A percentile compares a stretch with the other conserved stretches of the same genome.
Evolutionary conservation across 2,888 invertebrate species (phyloP).

Genomic region (Eupithecia subfuscata): DNA sequence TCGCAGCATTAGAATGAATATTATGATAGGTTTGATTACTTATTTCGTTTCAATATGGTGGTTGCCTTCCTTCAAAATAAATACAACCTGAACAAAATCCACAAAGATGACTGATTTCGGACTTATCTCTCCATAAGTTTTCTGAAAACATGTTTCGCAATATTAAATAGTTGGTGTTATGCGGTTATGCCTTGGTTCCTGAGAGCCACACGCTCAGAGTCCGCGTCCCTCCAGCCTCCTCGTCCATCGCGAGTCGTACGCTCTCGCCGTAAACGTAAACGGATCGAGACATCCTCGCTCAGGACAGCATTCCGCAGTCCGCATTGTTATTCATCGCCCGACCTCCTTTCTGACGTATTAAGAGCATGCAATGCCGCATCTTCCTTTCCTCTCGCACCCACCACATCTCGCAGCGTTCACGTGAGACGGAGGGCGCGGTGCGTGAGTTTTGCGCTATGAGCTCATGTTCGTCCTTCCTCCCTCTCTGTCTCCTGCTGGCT

Average conservation of each 20-base stretch:
- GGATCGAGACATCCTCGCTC: conserved; percentile 59
- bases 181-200: neutral
- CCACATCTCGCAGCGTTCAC: conserved; percentile 34
- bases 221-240: neutral
- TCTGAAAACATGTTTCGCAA: neutral
- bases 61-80: neutral
- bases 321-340: conserved; percentile 82
- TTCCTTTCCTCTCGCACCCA: conserved; percentile 56
- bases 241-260: neutral
- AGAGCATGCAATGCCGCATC: conserved; percentile 80
- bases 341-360: conserved; percentile 80
- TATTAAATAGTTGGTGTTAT: neutral
- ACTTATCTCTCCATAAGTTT: neutral
- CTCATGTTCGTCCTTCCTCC: conserved; percentile 63
- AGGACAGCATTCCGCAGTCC: conserved; percentile 82
- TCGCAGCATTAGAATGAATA: neutral
- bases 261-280: conserved; percentile 39
- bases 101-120: neutral
- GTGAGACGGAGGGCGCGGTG: conserved; percentile 60
- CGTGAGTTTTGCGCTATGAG: conserved; percentile 77
- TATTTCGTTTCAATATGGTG: neutral
- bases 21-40: neutral
- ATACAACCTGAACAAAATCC: too few relatives aligned
- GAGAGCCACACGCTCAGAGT: neutral
- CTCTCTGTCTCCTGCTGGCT: conserved; percentile 48